Base-by-base conservation (phyloP, 2,888 invertebrate species). In the Rambutsinella grinnellia region DNA sequence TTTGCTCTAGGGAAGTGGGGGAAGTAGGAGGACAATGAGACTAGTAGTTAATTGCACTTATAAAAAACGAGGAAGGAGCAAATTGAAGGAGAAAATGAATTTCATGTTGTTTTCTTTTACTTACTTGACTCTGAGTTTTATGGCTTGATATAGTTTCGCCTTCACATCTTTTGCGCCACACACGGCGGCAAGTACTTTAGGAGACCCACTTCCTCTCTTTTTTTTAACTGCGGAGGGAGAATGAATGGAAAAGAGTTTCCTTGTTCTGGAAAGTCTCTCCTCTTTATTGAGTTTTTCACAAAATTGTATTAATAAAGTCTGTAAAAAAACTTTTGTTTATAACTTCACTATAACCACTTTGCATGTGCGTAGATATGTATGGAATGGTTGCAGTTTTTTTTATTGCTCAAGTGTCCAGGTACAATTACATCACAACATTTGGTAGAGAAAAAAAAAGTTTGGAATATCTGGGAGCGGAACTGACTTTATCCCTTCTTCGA, bases 11-110 rank as follows among this genome's bases (percentile, higher is more conserved):
- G n/a, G n/a, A n/a, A n/a, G n/a, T n/a, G n/a, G n/a, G n/a, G n/a
- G n/a, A n/a, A n/a, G n/a, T n/a, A n/a, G n/a, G n/a, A n/a, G n/a
- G n/a, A n/a, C n/a, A n/a, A n/a, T n/a, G n/a, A n/a, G n/a, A n/a
- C n/a, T n/a, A n/a, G n/a, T n/a, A n/a, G n/a, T 71, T 62, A 57
- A 63, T 71, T 63, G 63, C 71, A 54, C 24, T 71, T 71, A 65
- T 71, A 71, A 71, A 71, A 58, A 63, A 51, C 51, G 24, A 46
- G 27, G 49, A 49, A 72, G 60, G 6, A 49, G 15, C n/a, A 58
- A 56, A 74, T 23, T 66, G 60, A 61, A 61, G 61, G 44, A 61
- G 74, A 66, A 71, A 74, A 74, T 74, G 74, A 61, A 74, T 74
- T 67, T 74, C 47, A 74, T 61, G 61, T 60, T 74, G 74, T 36